Base-by-base conservation (phyloP, 2,888 invertebrate species). In the Oxyscelio sp. region DNA sequence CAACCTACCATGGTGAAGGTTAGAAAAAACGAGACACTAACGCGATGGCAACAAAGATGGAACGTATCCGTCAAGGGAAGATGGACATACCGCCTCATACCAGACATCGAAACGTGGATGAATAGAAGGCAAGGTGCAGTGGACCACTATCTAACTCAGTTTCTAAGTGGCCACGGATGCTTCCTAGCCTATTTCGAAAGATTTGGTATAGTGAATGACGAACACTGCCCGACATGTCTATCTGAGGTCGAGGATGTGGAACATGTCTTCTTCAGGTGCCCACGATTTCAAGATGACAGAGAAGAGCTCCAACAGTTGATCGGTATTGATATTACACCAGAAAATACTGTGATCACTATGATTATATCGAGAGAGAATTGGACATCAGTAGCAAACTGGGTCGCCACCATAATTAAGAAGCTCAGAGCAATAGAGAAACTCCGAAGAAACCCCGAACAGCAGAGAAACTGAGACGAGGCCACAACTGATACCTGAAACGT, bases 161-260 rank as follows among this genome's bases (percentile, higher is more conserved):
- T 50, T 15, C 54, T 56, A 3, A 56, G 27, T 56, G 54, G 54
- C 4, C 54, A 56, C 15, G 31, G 54, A 24, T 31, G 54, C 31
- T 27, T 27, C 4, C 27, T 31, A n/a, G 31, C 15, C 6, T 56
- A 56, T 15, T 15, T n/a, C 3, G 6, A 15, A n/a, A 13, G 27
- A 1, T 56, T 56, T n/a, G 54, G 54, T 31, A 56, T 56, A 15
- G 31, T 24, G 4, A 6, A 15, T 11, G 31, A 15, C n/a, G 27
- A 6, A 8, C 1, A 1, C 4, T 56, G 27, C n/a, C 54, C 54
- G 31, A 56, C 54, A 0, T 27, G 54, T 9, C 54, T 31, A 2
- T 31, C 54, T 1, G 27, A 5, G 15, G 17, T 56, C n/a, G 54
- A 31, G 9, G 17, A 56, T 22, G 31, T 56, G 31, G 54, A 56